Conservation (phyloP, 1,140 invertebrate species). For the Macrotrachela quadricornifera region DNA sequence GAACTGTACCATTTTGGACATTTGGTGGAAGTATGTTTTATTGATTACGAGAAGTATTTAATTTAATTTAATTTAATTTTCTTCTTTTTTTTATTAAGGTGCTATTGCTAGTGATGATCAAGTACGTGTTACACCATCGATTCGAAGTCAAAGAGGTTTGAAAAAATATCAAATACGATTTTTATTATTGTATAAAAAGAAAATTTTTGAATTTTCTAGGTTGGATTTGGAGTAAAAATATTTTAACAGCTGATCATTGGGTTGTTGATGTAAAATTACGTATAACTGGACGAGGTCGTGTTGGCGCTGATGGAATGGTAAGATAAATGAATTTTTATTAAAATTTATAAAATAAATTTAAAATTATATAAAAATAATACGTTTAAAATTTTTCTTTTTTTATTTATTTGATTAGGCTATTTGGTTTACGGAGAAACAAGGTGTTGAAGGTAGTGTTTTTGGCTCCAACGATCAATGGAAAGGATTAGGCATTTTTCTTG, state of each 20-base stretch:
- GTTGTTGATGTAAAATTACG: slow-evolving; percentile 81
- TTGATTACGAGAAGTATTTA: neutral
- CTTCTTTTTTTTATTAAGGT: slow-evolving; percentile 43
- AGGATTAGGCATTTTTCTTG: slow-evolving; percentile 79
- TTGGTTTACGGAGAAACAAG: slow-evolving; percentile 70
- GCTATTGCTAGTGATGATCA: slow-evolving; percentile 90
- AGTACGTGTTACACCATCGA: slow-evolving; percentile 74
- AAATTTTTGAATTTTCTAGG: slow-evolving; percentile 18
- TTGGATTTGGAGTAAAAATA: slow-evolving; percentile 71
- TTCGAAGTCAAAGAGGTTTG: slow-evolving; percentile 65
- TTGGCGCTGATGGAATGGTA: slow-evolving; percentile 89
- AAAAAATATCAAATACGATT: too few relatives aligned
- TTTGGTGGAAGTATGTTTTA: slow-evolving; percentile 79
- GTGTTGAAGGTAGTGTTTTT: slow-evolving; percentile 73
- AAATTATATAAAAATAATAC: too few relatives aligned
- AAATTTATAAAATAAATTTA: too few relatives aligned
- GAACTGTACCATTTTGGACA: slow-evolving; percentile 90
- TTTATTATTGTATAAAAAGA: too few relatives aligned
- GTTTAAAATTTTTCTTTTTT: neutral
- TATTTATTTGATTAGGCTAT: slow-evolving; percentile 43
- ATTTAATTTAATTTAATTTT: neutral
- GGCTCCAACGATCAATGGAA: slow-evolving; percentile 83
- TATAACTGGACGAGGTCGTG: slow-evolving; percentile 75
- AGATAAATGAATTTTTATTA: too few relatives aligned
- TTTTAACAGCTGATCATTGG: slow-evolving; percentile 74